A percentile compares a stretch with the other conserved stretches of the same genome.
Conservation (phyloP, 1,140 invertebrate genomes). For the Stratiolaelaps scimitus region DNA sequence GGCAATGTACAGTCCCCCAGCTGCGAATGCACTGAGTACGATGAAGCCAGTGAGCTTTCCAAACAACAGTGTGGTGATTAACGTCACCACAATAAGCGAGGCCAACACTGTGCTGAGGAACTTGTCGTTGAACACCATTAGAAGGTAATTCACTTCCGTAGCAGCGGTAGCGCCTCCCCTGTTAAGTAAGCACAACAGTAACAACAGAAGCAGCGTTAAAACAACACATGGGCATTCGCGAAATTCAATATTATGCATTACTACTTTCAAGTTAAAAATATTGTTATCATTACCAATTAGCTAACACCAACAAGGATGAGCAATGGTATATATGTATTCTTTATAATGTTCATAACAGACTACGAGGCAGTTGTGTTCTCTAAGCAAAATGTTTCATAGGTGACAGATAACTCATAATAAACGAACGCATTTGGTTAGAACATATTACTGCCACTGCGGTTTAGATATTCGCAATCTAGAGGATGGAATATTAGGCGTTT, state of each 20-base stretch:
- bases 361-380: too few relatives aligned
- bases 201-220: not conserved
- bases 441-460: too few relatives aligned
- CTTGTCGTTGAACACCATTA: slow-evolving; percentile 12
- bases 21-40: slow-evolving; percentile 5
- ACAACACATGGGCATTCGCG: not conserved
- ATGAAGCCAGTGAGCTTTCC: slow-evolving; percentile 22
- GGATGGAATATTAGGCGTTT: too few relatives aligned
- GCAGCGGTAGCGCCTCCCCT: not conserved
- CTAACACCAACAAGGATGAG: not conserved
- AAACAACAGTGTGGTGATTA: not conserved
- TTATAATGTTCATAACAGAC: too few relatives aligned
- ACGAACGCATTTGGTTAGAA: too few relatives aligned
- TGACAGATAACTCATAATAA: too few relatives aligned
- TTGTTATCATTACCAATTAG: too few relatives aligned
- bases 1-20: not conserved
- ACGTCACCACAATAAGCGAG: slow-evolving; percentile 5
- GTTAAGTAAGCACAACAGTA: not conserved
- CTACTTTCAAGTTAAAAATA: not conserved
- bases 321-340: not conserved
- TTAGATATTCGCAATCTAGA: too few relatives aligned
- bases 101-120: slow-evolving; percentile 21
- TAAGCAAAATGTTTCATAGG: too few relatives aligned
- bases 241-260: not conserved
- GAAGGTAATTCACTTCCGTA: slow-evolving; percentile 3